Percentiles rank a stretch among this genome's conserved stretches.
phyloP scores from a whole-genome alignment of 1,140 invertebrate species.

The Anastrepha obliqua region DNA sequence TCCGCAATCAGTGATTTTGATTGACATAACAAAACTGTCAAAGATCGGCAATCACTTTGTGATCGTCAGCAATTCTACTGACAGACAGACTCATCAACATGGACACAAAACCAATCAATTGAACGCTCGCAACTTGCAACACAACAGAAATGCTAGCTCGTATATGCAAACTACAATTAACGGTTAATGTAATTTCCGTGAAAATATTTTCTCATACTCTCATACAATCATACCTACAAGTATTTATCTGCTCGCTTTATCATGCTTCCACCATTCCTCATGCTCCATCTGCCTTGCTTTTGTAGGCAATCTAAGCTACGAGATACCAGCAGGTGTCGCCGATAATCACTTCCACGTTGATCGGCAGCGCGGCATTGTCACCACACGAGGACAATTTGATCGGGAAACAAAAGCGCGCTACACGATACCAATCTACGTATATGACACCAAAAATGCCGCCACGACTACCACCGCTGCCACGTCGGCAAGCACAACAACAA shows the following conservation, averaged over 20 bases:
- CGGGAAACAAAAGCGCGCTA: conserved; percentile 85
- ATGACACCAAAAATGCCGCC: conserved; percentile 76
- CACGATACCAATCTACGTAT: conserved; percentile 87
- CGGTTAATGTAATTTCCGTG: conserved; percentile 53
- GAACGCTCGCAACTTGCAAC: not conserved
- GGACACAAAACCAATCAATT: conserved; percentile 27
- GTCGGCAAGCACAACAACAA: conserved; percentile 56
- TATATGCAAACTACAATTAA: conserved; percentile 53
- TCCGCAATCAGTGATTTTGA: conserved; percentile 42
- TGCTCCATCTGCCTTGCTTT: conserved; percentile 52
- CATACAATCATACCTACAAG: not conserved
- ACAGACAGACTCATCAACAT: conserved; percentile 50
- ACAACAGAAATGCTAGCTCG: not conserved
- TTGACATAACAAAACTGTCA: conserved; percentile 43
- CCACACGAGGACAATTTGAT: conserved; percentile 85
- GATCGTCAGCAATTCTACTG: conserved; percentile 14
- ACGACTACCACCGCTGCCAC: conserved; percentile 59
- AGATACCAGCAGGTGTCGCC: conserved; percentile 87
- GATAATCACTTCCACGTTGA: conserved; percentile 89
- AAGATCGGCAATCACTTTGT: conserved; percentile 16
- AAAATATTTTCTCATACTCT: not conserved
- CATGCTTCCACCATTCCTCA: not conserved
- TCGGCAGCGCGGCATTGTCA: conserved; percentile 84
- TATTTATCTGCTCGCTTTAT: not conserved
- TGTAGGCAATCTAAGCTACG: conserved; percentile 87